Base-by-base conservation (phyloP, 2,797 vertebrate genomes). In the Etheostoma nigrum region DNA sequence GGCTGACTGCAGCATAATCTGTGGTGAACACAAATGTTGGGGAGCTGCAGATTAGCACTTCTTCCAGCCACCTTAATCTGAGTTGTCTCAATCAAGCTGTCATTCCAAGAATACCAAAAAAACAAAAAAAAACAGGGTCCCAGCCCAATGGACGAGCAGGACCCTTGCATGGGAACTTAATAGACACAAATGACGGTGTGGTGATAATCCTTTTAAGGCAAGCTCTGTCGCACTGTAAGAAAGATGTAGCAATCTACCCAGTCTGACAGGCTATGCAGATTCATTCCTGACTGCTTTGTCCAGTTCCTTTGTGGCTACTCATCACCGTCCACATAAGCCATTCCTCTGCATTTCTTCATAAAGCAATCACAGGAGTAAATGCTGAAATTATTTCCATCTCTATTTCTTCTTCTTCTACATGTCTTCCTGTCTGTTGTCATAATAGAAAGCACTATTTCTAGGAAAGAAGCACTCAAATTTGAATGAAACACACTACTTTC, bases 121-220 rank as follows among this genome's bases (percentile, higher is more conserved):
- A 27, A 25, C 25, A 25, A 57, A 63, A 63, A 45, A 30, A 65
- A 83, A 57, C 33, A 48, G 47, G 33, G 40, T 23, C 57, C 4
- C 72, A 9, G 83, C 81, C 73, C 9, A 67, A 23, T 76, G 74
- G 84, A 79, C 69, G 60, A 51, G 68, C 6, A n/a, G 51, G 67
- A 78, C 19, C 73, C 21, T 74, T 10, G 54, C 83, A 79, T 69
- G 77, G 65, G 71, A 86, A 87, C 83, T 49, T 75, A 82, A 74
- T 52, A 84, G 78, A 82, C 81, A 65, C 72, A 86, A 85, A 91
- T 79, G 85, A 88, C 61, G 6, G 54, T 19, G 81, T 30, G 71
- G 44, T 70, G 78, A 66, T 92, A 93, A 94, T 92, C 90, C 86
- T 92, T 89, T 92, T 93, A 89, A 85, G 67, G 42, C 75, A 67